Conservation (phyloP, 92 coral and sea anemone species). For the Micromussa lordhowensis region DNA sequence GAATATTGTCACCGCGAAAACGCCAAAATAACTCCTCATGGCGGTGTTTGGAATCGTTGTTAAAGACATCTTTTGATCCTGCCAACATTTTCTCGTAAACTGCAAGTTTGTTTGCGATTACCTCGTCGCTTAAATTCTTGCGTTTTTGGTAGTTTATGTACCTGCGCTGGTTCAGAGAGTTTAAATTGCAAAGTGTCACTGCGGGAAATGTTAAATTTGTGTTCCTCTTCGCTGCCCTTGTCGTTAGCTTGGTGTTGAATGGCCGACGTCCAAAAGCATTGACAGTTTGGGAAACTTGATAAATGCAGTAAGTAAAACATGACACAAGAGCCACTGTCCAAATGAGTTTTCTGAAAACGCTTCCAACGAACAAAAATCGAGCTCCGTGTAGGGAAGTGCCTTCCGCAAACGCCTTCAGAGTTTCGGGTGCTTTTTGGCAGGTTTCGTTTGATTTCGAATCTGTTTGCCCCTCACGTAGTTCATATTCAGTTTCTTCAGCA, state of each 20-base stretch:
- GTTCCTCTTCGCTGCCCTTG: background rate
- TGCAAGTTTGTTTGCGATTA: background rate
- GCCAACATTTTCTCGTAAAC: background rate
- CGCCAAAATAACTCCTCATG: background rate
- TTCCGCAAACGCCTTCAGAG: background rate
- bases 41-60: too few species aligned
- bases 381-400: slow-evolving; percentile 16
- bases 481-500: background rate
- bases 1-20: background rate
- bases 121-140: background rate
- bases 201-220: slow-evolving; percentile 12
- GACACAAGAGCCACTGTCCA: slow-evolving; percentile 7
- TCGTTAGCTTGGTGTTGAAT: slow-evolving; percentile 17
- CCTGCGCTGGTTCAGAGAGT: slow-evolving; percentile 16
- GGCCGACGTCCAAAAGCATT: background rate
- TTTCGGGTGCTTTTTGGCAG: background rate
- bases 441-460: background rate
- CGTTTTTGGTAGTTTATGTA: background rate
- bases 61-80: background rate
- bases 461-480: background rate
- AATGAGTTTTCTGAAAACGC: background rate
- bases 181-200: slow-evolving; percentile 26
- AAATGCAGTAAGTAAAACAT: background rate
- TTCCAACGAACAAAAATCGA: slow-evolving; percentile 7
- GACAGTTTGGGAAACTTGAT: slow-evolving; percentile 2